These are phyloP conservation scores for Echinometra lucunter DNA, from an alignment of 53 echinoderm and acorn worm species.

Conservation along the genomic window DNA sequence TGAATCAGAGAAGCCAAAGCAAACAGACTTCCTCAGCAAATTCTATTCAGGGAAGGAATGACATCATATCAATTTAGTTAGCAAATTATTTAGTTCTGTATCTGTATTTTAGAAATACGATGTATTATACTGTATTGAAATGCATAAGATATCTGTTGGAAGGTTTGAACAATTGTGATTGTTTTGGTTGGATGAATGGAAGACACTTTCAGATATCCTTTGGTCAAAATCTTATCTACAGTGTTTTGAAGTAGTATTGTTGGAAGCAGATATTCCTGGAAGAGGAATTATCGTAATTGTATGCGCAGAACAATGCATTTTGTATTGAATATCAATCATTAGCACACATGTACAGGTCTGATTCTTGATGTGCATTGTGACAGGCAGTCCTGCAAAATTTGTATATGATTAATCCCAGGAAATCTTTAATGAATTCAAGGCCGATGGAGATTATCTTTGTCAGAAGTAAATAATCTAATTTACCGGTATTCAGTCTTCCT, in stretches of 20 bases:
- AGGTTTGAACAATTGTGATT: background rate
- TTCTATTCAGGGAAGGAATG: conserved; percentile 89
- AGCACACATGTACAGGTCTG: background rate
- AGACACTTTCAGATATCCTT: background rate
- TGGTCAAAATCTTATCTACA: background rate
- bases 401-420: background rate
- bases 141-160: background rate
- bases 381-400: background rate
- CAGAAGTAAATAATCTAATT: background rate
- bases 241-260: background rate
- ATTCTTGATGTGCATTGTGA: background rate
- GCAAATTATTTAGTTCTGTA: conserved; percentile 45
- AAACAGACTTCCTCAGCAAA: conserved; percentile 92
- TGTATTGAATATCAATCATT: background rate
- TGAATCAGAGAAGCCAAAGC: conserved; percentile 79
- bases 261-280: background rate
- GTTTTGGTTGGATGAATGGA: background rate
- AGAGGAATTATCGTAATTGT: background rate
- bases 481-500: background rate
- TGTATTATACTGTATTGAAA: conserved; percentile 20
- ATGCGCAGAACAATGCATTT: background rate
- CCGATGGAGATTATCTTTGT: background rate
- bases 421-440: background rate
- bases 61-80: conserved; percentile 29
- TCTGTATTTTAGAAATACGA: background rate